Evolutionary conservation across 2,797 vertebrate species (phyloP), one percentile per base, ranked within the genome.

Genomic region (Pygocentrus nattereri): DNA sequence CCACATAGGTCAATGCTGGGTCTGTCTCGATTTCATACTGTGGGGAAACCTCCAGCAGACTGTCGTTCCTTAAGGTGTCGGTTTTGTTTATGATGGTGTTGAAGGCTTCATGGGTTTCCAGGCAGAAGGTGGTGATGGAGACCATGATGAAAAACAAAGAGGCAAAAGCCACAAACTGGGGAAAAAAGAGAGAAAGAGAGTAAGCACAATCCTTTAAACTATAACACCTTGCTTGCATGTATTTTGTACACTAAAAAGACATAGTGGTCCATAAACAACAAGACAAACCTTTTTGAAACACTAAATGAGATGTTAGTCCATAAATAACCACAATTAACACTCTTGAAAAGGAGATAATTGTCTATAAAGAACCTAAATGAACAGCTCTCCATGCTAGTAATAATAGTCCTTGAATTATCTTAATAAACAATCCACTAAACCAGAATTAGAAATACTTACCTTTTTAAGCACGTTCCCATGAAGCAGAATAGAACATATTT

Each of bases 101-200:
- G 95, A 99, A 99, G 85, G 97, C 98, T 90, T 99, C 98, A 0
- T 99, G 98, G 0, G 98, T 99, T 93, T 99, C 98, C 95, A 99
- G 89, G 92, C 98, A 99, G 93, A 99, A 99, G 82, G 98, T 98
- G 83, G 97, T 99, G 93, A 99, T 99, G 83, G 98, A 99, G 90
- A 99, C 97, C 91, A 99, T 92, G 92, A 99, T 99, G 96, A 99
- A 99, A 94, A 99, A 98, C 90, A 99, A 93, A 71, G 98, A 99
- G 54, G 96, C 97, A 84, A 99, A 98, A 86, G 98, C 98, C 82
- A 99, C 96, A 88, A 99, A 99, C 98, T 99, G 93, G 75, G 5
- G 49, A 67, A n/a, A 82, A 50, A 79, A 65, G 88, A 88, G 82
- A 83, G 2, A 50, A 11, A 44, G 44, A 83, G 68, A 86, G 59